These are phyloP conservation scores for Leucopsar rothschildi DNA, from an alignment of 2,113 vertebrate genomes.

Conservation along the genomic window DNA sequence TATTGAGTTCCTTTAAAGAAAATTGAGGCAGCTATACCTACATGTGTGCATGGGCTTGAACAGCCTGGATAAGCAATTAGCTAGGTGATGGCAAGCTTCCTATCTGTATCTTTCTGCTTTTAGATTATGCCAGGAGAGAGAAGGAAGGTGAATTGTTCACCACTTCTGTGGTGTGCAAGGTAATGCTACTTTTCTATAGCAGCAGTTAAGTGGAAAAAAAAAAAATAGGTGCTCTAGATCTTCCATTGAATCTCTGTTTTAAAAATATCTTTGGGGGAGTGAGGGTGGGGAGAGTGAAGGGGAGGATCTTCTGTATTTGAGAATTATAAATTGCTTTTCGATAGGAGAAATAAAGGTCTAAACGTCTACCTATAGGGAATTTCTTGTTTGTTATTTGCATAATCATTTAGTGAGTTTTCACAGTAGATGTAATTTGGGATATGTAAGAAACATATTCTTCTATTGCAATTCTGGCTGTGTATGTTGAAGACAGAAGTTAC, in stretches of 20 bases:
- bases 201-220: not conserved
- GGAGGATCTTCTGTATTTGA: not conserved
- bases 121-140: not conserved
- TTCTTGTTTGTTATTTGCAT: not conserved
- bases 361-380: not conserved
- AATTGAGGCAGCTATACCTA: not conserved
- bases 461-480: not conserved
- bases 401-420: not conserved
- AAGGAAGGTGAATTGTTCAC: not conserved
- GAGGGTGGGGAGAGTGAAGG: not conserved
- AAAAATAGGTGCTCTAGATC: not conserved
- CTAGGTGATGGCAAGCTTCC: not conserved
- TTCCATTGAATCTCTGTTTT: not conserved
- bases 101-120: not conserved
- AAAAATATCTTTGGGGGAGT: not conserved
- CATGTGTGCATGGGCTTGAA: accelerated
- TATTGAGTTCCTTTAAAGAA: not conserved
- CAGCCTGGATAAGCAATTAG: not conserved
- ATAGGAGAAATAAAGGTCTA: not conserved
- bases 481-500: not conserved
- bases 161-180: not conserved
- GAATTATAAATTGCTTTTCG: not conserved
- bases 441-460: not conserved
- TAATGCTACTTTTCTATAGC: not conserved
- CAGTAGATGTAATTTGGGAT: not conserved